A percentile compares a stretch with the other conserved stretches of the same genome.
These are phyloP conservation scores for Allygus modestus DNA, from an alignment of 2,888 invertebrate genomes.

Conservation along the genomic window DNA sequence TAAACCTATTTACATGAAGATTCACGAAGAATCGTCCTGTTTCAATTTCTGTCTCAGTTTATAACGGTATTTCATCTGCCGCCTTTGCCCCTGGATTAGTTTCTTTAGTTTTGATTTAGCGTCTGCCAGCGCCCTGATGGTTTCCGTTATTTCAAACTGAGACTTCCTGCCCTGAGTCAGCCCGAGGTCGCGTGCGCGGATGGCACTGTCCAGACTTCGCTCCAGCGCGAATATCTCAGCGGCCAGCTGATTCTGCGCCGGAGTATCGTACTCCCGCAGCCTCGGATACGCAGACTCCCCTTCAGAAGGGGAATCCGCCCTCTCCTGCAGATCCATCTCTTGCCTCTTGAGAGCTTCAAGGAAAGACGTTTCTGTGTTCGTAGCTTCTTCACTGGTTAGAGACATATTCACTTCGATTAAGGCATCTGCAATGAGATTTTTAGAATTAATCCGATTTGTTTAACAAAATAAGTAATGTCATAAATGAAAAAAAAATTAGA, in stretches of 20 bases:
- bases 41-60: not conserved
- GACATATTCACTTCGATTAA: slow-evolving; percentile 12
- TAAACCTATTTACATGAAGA: not conserved
- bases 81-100: slow-evolving; percentile 16
- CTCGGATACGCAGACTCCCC: not conserved
- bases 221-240: slow-evolving; percentile 15
- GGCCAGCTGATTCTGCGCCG: slow-evolving; percentile 31
- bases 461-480: no score
- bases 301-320: not conserved
- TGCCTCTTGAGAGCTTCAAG: not conserved
- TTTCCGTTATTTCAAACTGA: slow-evolving; percentile 7
- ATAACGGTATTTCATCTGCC: slow-evolving; percentile 21
- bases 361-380: slow-evolving; percentile 12
- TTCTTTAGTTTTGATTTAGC: slow-evolving; percentile 36
- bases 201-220: slow-evolving; percentile 1
- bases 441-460: not conserved
- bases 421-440: slow-evolving; percentile 3
- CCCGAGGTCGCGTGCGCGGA: not conserved
- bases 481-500: no score
- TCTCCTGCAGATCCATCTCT: not conserved
- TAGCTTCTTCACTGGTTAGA: not conserved
- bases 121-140: not conserved
- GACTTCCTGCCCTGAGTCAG: not conserved
- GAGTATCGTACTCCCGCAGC: slow-evolving; percentile 13
- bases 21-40: slow-evolving; percentile 1